Percentiles rank a stretch among this genome's conserved stretches.
Evolutionary conservation across 2,888 invertebrate genomes (phyloP).

Genomic region (Drosophila rubida): DNA sequence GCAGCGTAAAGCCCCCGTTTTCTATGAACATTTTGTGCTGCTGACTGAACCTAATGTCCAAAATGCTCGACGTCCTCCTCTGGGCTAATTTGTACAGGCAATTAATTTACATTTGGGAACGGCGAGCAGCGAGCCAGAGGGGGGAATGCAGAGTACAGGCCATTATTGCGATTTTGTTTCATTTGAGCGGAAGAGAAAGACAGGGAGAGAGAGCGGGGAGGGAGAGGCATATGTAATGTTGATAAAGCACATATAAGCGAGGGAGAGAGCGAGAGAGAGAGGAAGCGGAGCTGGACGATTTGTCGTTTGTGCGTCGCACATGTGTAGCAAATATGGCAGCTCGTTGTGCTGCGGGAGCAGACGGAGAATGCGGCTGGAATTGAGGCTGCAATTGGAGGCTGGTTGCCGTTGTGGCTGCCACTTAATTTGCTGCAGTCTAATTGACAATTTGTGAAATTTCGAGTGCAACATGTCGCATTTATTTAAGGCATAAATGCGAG

Average conservation of each 20-base stretch:
- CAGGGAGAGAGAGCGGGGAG: not conserved
- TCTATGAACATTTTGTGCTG: conserved; percentile 36
- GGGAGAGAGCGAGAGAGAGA: not conserved
- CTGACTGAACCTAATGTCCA: conserved; percentile 48
- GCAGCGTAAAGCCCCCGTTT: conserved; percentile 21
- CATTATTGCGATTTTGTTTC: conserved; percentile 69
- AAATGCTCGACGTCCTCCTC: conserved; percentile 46
- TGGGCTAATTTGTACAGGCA: conserved; percentile 75
- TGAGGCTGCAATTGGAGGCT: conserved; percentile 1
- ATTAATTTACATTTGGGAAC: conserved; percentile 71
- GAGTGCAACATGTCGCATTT: conserved; percentile 38
- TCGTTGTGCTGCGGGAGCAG: conserved; percentile 39
- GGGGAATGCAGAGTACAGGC: conserved; percentile 8
- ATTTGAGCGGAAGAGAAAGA: conserved; percentile 31
- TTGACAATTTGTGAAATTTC: conserved; percentile 66
- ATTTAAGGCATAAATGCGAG: not conserved
- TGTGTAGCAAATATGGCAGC: conserved; percentile 47
- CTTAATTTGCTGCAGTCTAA: conserved; percentile 61
- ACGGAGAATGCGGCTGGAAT: conserved; percentile 3
- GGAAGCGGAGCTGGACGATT: conserved; percentile 16
- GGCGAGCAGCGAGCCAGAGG: conserved; percentile 4
- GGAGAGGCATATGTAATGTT: conserved; percentile 10
- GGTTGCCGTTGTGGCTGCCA: conserved; percentile 37
- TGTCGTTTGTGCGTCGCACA: conserved; percentile 37
- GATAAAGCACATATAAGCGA: too few relatives aligned